A percentile compares a stretch with the other conserved stretches of the same genome.
Evolutionary conservation across 2,113 vertebrate species (phyloP).

Genomic region (Ageneiosus marmoratus): DNA sequence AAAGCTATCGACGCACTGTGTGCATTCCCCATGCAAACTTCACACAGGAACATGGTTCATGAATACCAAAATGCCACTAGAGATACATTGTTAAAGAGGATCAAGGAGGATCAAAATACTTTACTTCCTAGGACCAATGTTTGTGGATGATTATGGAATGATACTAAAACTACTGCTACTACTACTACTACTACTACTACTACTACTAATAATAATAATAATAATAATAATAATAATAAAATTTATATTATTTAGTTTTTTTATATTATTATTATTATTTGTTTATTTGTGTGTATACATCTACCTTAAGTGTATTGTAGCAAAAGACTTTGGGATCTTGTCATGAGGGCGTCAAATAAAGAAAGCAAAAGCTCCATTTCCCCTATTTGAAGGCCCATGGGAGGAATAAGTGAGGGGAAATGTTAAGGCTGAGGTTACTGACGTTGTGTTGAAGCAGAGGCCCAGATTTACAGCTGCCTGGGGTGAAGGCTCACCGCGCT

Average conservation of each 20-base stretch:
- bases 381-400: constrained; percentile 69
- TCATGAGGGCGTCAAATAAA: constrained; percentile 70
- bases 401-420: constrained; percentile 56
- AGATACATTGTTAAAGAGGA: constrained; percentile 33
- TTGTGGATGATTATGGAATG: constrained; percentile 57
- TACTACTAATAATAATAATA: not conserved
- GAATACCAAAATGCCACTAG: constrained; percentile 13
- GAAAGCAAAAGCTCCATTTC: constrained; percentile 66
- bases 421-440: constrained; percentile 60
- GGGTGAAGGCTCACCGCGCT: constrained; percentile 68
- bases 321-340: constrained; percentile 44
- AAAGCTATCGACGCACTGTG: constrained; percentile 12
- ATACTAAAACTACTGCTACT: too few relatives aligned
- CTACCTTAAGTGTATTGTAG: not conserved
- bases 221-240: not conserved
- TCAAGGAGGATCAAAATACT: constrained; percentile 55
- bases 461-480: constrained; percentile 70
- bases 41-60: constrained; percentile 17
- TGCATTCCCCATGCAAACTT: constrained; percentile 34
- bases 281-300: constrained; percentile 62
- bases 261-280: not conserved
- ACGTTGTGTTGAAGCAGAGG: constrained; percentile 60
- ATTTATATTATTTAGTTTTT: not conserved
- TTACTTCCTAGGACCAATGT: constrained; percentile 63
- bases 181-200: constrained; percentile 2